A percentile compares a stretch with the other conserved stretches of the same genome.
These are phyloP conservation scores for Zosterops hypoxanthus DNA, from an alignment of 2,113 vertebrate genomes.

Conservation along the genomic window DNA sequence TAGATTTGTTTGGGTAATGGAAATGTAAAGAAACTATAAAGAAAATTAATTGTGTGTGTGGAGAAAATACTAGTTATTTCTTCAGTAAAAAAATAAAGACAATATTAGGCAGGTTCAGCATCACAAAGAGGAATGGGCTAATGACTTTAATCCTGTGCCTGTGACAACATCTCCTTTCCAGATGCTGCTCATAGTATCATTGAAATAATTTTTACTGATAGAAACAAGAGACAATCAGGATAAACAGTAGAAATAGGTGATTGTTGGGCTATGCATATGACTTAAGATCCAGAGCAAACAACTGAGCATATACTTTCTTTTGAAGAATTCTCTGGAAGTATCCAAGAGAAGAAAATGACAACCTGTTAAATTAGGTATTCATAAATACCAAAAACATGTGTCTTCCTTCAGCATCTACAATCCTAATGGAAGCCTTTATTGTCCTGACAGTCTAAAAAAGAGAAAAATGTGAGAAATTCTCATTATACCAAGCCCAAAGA, in stretches of 20 bases:
- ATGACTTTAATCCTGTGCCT: background rate
- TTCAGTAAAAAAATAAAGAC: background rate
- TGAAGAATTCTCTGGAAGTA: background rate
- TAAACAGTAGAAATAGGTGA: background rate
- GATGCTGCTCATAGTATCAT: background rate
- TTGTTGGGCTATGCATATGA: background rate
- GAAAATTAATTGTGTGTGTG: background rate
- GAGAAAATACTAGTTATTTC: background rate
- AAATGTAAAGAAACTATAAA: background rate
- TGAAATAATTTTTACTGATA: background rate
- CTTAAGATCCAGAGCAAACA: background rate
- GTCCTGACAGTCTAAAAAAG: background rate
- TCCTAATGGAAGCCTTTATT: background rate
- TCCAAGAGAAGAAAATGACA: fast-evolving
- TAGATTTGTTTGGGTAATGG: background rate
- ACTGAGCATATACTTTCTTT: background rate
- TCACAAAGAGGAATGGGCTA: background rate
- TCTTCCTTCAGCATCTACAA: background rate
- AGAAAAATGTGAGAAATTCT: background rate
- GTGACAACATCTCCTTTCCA: background rate
- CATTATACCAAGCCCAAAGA: background rate
- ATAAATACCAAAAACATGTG: background rate
- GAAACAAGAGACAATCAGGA: background rate
- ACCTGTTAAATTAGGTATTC: background rate
- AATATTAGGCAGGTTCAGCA: background rate